Evolutionary conservation across 23 tunicate species (phyloP).

Genomic region (Oikopleura vanhoeffeni): DNA sequence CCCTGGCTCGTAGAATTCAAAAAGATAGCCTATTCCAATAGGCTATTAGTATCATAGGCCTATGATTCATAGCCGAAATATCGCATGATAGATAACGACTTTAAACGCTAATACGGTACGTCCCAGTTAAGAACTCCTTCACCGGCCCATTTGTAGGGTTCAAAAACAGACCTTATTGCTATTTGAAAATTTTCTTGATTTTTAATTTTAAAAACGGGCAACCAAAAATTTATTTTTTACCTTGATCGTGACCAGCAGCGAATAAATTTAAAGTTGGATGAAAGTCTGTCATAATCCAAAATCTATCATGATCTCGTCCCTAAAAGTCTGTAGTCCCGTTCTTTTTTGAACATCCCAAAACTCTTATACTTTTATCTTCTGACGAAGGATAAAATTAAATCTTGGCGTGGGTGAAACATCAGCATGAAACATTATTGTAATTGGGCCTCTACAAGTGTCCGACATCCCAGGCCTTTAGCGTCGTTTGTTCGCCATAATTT

Average conservation of each 20-base stretch:
- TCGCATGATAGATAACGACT: too few relatives aligned
- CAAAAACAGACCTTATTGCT: too few relatives aligned
- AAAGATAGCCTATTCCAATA: too few relatives aligned
- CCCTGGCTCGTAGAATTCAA: too few relatives aligned
- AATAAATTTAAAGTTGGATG: slow-evolving; percentile 80
- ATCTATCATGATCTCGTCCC: slow-evolving; percentile 91
- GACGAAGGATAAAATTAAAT: slow-evolving; percentile 59
- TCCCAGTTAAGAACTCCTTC: too few relatives aligned
- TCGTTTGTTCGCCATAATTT: slow-evolving; percentile 93
- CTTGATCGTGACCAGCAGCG: slow-evolving; percentile 94
- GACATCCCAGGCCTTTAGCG: slow-evolving; percentile 91
- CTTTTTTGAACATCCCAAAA: slow-evolving; percentile 95
- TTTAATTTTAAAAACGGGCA: too few relatives aligned
- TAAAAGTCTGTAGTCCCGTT: slow-evolving; percentile 58
- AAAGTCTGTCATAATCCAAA: slow-evolving; percentile 76
- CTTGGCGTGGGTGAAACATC: slow-evolving; percentile 77
- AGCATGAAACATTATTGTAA: slow-evolving; percentile 82
- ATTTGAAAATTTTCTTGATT: too few relatives aligned
- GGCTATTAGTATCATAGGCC: too few relatives aligned
- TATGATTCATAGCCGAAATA: too few relatives aligned
- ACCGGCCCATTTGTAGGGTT: too few relatives aligned
- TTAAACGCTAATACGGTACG: too few relatives aligned
- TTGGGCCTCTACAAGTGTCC: slow-evolving; percentile 86
- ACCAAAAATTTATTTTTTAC: too few relatives aligned
- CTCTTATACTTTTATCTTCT: slow-evolving; percentile 86